A percentile compares a stretch with the other conserved stretches of the same genome.
These are phyloP conservation scores for sheep (Ovis aries) DNA, from an alignment of 2,113 vertebrate genomes.

Conservation along the genomic window DNA sequence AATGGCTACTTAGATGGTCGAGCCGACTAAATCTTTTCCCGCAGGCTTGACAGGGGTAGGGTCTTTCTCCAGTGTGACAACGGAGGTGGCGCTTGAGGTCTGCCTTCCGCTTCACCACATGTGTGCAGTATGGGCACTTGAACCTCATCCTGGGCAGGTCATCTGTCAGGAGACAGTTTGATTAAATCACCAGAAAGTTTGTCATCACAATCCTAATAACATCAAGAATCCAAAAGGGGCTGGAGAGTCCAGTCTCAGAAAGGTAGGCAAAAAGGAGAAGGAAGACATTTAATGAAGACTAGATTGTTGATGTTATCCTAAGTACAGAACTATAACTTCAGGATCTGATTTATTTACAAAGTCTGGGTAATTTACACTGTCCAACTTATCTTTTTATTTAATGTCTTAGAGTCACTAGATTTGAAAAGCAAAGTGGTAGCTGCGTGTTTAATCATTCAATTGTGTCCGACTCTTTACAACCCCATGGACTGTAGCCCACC, in stretches of 20 bases:
- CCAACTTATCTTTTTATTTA: background rate
- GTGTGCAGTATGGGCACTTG: conserved; percentile 97
- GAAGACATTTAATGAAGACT: background rate
- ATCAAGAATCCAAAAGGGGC: background rate
- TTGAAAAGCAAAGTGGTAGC: background rate
- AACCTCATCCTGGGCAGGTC: conserved; percentile 92
- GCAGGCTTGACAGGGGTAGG: conserved; percentile 96
- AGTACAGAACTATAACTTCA: background rate
- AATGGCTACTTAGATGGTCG: conserved; percentile 96
- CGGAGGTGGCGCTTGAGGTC: conserved; percentile 97
- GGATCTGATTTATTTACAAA: background rate
- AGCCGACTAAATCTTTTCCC: conserved; percentile 96
- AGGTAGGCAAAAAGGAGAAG: background rate
- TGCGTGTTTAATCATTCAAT: background rate
- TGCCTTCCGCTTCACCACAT: conserved; percentile 97
- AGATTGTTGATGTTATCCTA: background rate
- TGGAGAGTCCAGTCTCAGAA: background rate
- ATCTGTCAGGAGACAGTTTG: conserved; percentile 78
- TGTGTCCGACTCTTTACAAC: background rate
- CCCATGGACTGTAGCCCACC: background rate
- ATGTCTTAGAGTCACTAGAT: background rate
- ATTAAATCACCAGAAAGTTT: background rate
- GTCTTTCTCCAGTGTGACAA: conserved; percentile 95
- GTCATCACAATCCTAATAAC: background rate
- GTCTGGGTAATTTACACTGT: background rate